These are phyloP conservation scores for Rhinatrema bivittatum DNA, from an alignment of 2,797 vertebrate species.

Conservation along the genomic window DNA sequence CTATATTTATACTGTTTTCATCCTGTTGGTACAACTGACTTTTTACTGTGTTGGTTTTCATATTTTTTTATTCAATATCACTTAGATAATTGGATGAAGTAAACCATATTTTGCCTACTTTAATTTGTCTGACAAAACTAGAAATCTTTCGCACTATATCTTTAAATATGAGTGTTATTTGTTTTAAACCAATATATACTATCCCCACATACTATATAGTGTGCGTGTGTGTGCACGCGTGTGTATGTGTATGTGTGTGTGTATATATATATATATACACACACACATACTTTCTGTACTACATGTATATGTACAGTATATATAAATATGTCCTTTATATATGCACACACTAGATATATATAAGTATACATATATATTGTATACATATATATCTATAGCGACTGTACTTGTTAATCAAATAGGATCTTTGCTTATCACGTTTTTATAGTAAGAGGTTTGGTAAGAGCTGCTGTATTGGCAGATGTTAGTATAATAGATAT, in stretches of 20 bases:
- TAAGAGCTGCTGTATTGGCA: constrained; percentile 37
- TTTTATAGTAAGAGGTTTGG: constrained; percentile 40
- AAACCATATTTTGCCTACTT: constrained; percentile 44
- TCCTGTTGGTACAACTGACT: constrained; percentile 45
- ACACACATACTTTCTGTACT: neutral
- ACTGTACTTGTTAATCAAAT: constrained; percentile 48
- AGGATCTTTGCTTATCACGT: constrained; percentile 48
- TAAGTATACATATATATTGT: neutral
- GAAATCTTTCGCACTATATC: constrained; percentile 45
- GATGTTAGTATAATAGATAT: constrained; percentile 26
- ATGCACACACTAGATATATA: neutral
- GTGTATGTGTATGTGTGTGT: constrained; percentile 59
- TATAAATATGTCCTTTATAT: neutral
- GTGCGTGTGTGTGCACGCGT: no score
- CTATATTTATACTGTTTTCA: constrained; percentile 44
- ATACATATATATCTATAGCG: constrained; percentile 44
- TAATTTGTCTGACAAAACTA: constrained; percentile 46
- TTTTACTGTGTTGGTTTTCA: constrained; percentile 48
- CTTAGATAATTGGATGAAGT: constrained; percentile 29
- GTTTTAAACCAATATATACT: constrained; percentile 46
- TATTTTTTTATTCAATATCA: constrained; percentile 48
- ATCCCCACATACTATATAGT: constrained; percentile 52
- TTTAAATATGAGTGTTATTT: constrained; percentile 52
- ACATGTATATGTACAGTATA: constrained; percentile 40
- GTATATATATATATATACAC: constrained; percentile 2